Evolutionary conservation across 2,888 invertebrate species (phyloP).

Genomic region (Drosophila limbata): DNA sequence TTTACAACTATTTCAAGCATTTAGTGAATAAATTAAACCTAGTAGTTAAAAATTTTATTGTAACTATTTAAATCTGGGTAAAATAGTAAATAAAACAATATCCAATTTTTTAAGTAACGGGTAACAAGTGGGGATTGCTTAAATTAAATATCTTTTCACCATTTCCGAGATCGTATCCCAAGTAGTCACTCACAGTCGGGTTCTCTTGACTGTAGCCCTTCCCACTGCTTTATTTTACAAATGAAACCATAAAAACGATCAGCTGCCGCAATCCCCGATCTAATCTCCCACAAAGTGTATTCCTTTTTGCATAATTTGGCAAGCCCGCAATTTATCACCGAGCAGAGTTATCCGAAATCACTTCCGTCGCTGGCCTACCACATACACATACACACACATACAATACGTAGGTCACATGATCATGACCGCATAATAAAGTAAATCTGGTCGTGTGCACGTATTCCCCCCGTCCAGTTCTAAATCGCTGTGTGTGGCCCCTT

Average conservation of each 20-base stretch:
- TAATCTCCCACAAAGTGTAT: conserved; percentile 7
- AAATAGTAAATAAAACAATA: too few relatives aligned
- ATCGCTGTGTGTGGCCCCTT: conserved; percentile 55
- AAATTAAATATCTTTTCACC: too few relatives aligned
- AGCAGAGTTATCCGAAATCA: conserved; percentile 27
- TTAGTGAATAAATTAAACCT: too few relatives aligned
- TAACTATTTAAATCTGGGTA: too few relatives aligned
- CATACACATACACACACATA: conserved; percentile 31
- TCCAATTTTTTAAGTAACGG: too few relatives aligned
- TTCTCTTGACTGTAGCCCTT: not conserved
- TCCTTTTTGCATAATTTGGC: conserved; percentile 59
- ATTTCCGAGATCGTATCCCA: not conserved
- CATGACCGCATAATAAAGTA: conserved; percentile 64
- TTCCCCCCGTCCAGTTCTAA: conserved; percentile 18
- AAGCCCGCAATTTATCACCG: conserved; percentile 32
- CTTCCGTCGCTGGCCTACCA: conserved; percentile 57
- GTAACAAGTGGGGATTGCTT: too few relatives aligned
- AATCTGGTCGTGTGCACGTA: conserved; percentile 72
- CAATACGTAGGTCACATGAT: conserved; percentile 38
- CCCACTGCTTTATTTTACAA: not conserved
- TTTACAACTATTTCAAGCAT: too few relatives aligned
- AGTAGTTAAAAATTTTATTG: too few relatives aligned
- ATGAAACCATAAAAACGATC: conserved; percentile 7
- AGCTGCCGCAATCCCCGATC: conserved; percentile 9
- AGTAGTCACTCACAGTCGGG: not conserved